Base-by-base conservation (phyloP, 2,888 invertebrate genomes). In the Conops quadrifasciatus region DNA sequence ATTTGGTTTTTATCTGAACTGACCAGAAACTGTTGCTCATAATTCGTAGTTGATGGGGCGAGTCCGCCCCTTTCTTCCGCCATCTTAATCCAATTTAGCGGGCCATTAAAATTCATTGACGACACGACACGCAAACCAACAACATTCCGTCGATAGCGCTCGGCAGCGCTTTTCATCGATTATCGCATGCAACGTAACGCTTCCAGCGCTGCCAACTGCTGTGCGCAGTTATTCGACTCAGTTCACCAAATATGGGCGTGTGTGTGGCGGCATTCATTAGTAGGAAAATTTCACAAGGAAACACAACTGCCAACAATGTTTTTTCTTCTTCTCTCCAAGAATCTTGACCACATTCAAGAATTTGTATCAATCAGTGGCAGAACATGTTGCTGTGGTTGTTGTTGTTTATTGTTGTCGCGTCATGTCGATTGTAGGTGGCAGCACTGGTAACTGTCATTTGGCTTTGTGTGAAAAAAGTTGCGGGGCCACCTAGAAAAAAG, bases 341-440 rank as follows among this genome's bases (percentile, higher is more conserved):
- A 21, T 24, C 56, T 24, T 56, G 24, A 36, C 36, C 36, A 36
- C 36, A 36, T 7, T 56, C 13, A 15, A 56, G 28, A 56, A 56
- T 56, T 26, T 56, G 26, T 26, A 56, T 21, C 56, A 56, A 56
- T 56, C 26, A 56, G 56, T 56, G 26, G 2, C 2, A 9, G 26
- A 56, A 15, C 26, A 56, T 24, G 56, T 26, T 26, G 1, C 16
- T 26, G 26, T 11, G 21, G 13, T 56, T 24, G 15, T 56, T 24
- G 26, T 56, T 26, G 24, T 26, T 56, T 24, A 9, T 36, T 4
- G 36, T 36, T 36, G 36, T 36, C 36, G 36, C 36, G 36, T 36
- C 36, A 36, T 36, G 36, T 36, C 9, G 56, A 56, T 56, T 56
- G 56, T 56, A 56, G 56, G 56, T 56, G 56, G 56, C 56, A 56